Percentiles rank a stretch among this genome's conserved stretches.
Conservation (phyloP, 2,888 invertebrate species). For the Drosophila sordidula region DNA sequence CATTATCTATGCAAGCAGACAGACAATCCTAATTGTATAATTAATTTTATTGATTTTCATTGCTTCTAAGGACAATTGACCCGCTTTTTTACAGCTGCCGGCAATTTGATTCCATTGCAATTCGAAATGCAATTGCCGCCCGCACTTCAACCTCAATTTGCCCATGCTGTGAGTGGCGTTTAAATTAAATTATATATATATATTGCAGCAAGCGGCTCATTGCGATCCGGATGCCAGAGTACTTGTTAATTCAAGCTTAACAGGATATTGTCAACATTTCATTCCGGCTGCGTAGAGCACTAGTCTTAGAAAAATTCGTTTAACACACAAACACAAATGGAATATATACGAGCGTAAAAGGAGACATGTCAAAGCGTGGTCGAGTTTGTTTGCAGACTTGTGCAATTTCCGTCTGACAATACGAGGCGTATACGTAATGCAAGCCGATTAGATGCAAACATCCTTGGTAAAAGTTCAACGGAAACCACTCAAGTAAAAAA, state of each 20-base stretch:
- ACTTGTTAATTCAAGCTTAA: slow-evolving; percentile 61
- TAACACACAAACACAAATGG: slow-evolving; percentile 36
- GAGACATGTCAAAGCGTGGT: slow-evolving; percentile 32
- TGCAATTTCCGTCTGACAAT: slow-evolving; percentile 70
- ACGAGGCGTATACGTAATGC: slow-evolving; percentile 57
- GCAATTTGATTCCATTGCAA: slow-evolving; percentile 24
- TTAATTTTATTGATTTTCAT: slow-evolving; percentile 36
- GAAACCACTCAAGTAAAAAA: slow-evolving; percentile 2
- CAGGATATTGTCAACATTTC: slow-evolving; percentile 72
- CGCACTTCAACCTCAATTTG: slow-evolving; percentile 71
- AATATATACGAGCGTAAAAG: slow-evolving; percentile 7
- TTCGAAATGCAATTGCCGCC: slow-evolving; percentile 50
- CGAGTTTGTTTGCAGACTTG: slow-evolving; percentile 69
- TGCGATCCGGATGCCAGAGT: slow-evolving; percentile 31
- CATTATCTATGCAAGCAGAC: neutral
- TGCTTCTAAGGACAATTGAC: slow-evolving; percentile 3
- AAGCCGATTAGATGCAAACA: slow-evolving; percentile 16
- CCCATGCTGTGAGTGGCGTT: slow-evolving; percentile 34
- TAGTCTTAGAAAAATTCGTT: slow-evolving; percentile 42
- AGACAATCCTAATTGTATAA: neutral
- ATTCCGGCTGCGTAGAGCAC: slow-evolving; percentile 36
- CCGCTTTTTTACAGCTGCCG: slow-evolving; percentile 16
- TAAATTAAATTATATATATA: slow-evolving; percentile 65
- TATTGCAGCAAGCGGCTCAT: slow-evolving; percentile 25
- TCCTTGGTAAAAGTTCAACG: slow-evolving; percentile 10